Percentiles rank a stretch among this genome's conserved stretches.
Evolutionary conservation across 2,113 vertebrate species (phyloP).

Genomic region (Malaclemys terrapin): DNA sequence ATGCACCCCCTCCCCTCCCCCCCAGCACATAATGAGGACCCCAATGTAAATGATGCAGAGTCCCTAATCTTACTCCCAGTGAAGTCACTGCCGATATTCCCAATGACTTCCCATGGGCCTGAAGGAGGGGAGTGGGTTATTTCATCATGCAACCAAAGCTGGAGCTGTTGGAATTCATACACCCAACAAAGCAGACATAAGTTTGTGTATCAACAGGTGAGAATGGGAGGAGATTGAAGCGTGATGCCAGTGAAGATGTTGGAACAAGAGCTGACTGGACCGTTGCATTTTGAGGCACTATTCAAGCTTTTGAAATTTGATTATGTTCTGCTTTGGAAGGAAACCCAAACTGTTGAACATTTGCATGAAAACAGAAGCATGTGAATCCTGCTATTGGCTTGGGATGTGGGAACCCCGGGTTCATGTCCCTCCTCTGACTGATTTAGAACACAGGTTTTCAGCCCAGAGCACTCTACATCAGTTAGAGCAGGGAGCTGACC

Average conservation of each 20-base stretch:
- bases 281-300: neutral
- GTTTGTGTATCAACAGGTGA: neutral
- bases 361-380: neutral
- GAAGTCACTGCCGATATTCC: neutral
- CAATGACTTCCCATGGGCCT: neutral
- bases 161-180: neutral
- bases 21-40: neutral
- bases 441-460: neutral
- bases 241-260: neutral
- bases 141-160: fast-evolving
- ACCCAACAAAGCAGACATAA: neutral
- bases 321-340: neutral
- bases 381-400: neutral
- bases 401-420: neutral
- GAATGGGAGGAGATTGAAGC: neutral
- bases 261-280: neutral
- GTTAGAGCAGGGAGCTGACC: neutral
- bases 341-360: neutral
- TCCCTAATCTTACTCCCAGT: neutral
- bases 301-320: neutral
- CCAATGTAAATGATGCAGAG: neutral
- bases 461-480: neutral
- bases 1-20: neutral
- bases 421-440: neutral
- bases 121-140: neutral